Base-by-base conservation (phyloP, 2,888 invertebrate genomes). In the Prionchulus punctatus region DNA sequence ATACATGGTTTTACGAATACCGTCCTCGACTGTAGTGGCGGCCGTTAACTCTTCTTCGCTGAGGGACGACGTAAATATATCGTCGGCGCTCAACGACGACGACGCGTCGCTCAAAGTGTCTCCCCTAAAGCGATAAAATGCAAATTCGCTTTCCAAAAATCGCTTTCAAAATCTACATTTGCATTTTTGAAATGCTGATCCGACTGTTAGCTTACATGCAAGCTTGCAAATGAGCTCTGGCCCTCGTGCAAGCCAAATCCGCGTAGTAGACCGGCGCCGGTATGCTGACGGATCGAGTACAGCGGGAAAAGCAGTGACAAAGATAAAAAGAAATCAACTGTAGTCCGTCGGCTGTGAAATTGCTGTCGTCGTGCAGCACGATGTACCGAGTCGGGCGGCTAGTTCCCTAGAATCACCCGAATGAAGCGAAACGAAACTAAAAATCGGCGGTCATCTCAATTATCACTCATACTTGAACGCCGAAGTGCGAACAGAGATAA, bases 351-450 rank as follows among this genome's bases (percentile, higher is more conserved):
- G 65, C 58, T 2, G 57, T 23, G 18, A 61, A 53, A 12, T 59
- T 56, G n/a, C 48, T 52, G 28, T 67, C 66, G 43, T 67, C 63
- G 25, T 57, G 48, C 30, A 68, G 49, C 1, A 68, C 61, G 0
- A 66, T 65, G 59, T 68, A 68, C 1, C 62, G 56, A 12, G 68
- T 66, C 4, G 63, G 62, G 30, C 60, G 62, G 4, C 66, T 66
- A 1, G 64, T 62, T n/a, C 68, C 68, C 66, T 68, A 53, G n/a
- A 62, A 57, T 12, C 18, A 7, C 36, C 18, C 36, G n/a, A n/a
- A n/a, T n/a, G n/a, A n/a, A n/a, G n/a, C n/a, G n/a, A n/a, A n/a
- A n/a, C n/a, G n/a, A n/a, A n/a, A n/a, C n/a, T n/a, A n/a, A n/a
- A n/a, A n/a, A n/a, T n/a, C n/a, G n/a, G n/a, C n/a, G n/a, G n/a